Base-by-base conservation (phyloP, 2,113 vertebrate species). In the Psittacara wagleri region DNA sequence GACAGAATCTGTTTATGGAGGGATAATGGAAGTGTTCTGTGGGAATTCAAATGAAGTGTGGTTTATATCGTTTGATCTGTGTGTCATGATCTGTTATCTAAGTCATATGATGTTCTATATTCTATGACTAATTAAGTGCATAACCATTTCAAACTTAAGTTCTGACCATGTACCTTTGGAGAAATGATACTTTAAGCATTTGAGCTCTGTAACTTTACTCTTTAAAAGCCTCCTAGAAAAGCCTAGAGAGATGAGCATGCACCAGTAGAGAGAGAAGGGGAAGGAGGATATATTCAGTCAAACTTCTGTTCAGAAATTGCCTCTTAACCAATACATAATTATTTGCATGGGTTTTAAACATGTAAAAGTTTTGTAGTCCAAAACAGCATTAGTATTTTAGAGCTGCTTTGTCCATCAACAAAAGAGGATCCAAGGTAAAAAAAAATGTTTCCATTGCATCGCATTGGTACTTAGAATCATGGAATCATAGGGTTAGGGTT, bases 1-100 rank as follows among this genome's bases (percentile, higher is more conserved):
- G 39, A 29, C 54, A 64, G 48, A 78, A 90, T 41, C 55, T 85
- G 12, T 35, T 82, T 72, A 5, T 87, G 78, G 35, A 70, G 27
- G 17, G 17, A 25, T 72, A 79, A 64, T 64, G 33, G 44, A 69
- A 46, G 23, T 18, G 5, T 83, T 88, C 31, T 74, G 49, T 74
- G 61, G 63, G 54, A 90, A 86, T 62, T 54, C 49, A 52, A 54
- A 66, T 74, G n/a, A 79, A 46, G 17, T 2, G 1, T 69, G 17
- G 13, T 68, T 94, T 85, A 3, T 39, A 13, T 59, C 0, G 0
- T 66, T 89, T 90, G 22, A 44, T 91, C 2, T 73, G 13, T 0
- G 0, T 37, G 37, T 59, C 61, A 5, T 74, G 24, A 69, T 85
- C 90, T 82, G 29, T 84, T 94, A 11, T n/a, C 54, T 37, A 17